Percentiles rank a stretch among this genome's conserved stretches.
These are phyloP conservation scores for Drosophila meridiana DNA, from an alignment of 2,888 invertebrate genomes.

Conservation along the genomic window DNA sequence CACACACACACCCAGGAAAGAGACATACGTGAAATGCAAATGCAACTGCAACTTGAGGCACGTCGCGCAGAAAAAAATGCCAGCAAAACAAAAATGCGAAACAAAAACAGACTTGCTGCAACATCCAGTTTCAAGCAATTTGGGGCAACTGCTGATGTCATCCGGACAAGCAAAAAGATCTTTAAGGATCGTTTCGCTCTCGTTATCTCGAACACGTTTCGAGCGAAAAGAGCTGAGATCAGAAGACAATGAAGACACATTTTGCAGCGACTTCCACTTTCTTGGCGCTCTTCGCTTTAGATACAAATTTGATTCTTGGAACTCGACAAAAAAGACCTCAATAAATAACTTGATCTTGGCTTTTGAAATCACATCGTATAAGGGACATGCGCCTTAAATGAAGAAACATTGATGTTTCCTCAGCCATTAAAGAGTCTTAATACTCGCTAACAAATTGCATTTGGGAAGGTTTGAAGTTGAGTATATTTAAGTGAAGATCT, in stretches of 20 bases:
- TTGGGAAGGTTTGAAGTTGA: neutral
- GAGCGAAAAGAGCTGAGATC: slow-evolving; percentile 21
- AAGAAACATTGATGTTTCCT: neutral
- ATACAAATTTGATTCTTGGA: slow-evolving; percentile 67
- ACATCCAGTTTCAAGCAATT: slow-evolving; percentile 34
- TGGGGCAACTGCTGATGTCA: slow-evolving; percentile 67
- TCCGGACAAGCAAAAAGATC: slow-evolving; percentile 27
- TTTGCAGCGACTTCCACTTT: slow-evolving; percentile 33
- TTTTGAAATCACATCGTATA: slow-evolving; percentile 19
- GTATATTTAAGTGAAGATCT: neutral
- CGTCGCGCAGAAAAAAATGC: slow-evolving; percentile 28
- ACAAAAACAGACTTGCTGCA: slow-evolving; percentile 1
- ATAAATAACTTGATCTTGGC: slow-evolving; percentile 49
- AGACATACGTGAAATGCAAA: slow-evolving; percentile 9
- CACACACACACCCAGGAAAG: slow-evolving; percentile 19
- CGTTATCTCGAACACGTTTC: slow-evolving; percentile 57
- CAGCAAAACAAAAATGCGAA: neutral
- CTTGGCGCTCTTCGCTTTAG: slow-evolving; percentile 19
- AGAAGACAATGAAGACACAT: slow-evolving; percentile 59
- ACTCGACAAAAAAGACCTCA: slow-evolving; percentile 41
- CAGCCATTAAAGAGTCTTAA: slow-evolving; percentile 14
- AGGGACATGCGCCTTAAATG: slow-evolving; percentile 6
- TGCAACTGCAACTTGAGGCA: slow-evolving; percentile 41
- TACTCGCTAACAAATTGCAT: neutral
- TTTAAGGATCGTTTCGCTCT: slow-evolving; percentile 54